Evolutionary conservation across 92 coral and sea anemone genomes (phyloP).

Genomic region (Zoanthus solanderi): DNA sequence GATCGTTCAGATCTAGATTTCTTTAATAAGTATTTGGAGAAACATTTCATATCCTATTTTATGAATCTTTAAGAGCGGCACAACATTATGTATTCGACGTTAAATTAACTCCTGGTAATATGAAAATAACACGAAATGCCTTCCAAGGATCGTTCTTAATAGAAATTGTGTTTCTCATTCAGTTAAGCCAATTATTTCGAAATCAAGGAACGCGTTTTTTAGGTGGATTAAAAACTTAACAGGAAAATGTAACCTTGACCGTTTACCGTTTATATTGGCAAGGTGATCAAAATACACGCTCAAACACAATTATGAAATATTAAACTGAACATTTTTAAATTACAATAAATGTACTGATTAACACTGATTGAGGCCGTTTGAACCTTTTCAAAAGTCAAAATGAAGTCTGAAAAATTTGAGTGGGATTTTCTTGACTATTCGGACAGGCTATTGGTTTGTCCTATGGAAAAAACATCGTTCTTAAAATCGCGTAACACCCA

Average conservation of each 20-base stretch:
- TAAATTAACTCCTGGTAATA: background rate
- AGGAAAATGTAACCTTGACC: background rate
- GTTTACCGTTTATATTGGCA: background rate
- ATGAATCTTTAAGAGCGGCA: background rate
- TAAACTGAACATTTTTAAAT: background rate
- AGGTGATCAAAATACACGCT: background rate
- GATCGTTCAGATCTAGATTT: background rate
- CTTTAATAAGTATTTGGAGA: background rate
- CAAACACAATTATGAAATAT: background rate
- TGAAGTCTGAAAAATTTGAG: background rate
- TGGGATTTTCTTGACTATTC: background rate
- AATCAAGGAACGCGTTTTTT: background rate
- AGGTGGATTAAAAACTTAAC: background rate
- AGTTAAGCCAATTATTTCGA: background rate
- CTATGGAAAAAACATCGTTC: background rate
- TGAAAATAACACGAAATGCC: background rate
- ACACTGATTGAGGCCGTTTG: background rate
- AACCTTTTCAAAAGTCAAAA: background rate
- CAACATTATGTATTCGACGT: background rate
- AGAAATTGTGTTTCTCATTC: background rate
- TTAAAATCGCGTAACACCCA: background rate
- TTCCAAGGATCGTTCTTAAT: background rate
- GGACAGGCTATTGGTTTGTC: background rate
- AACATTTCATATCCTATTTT: background rate
- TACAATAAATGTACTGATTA: background rate